phyloP scores from a whole-genome alignment of 92 coral and sea anemone genomes.

The Zoanthus gigantus region DNA sequence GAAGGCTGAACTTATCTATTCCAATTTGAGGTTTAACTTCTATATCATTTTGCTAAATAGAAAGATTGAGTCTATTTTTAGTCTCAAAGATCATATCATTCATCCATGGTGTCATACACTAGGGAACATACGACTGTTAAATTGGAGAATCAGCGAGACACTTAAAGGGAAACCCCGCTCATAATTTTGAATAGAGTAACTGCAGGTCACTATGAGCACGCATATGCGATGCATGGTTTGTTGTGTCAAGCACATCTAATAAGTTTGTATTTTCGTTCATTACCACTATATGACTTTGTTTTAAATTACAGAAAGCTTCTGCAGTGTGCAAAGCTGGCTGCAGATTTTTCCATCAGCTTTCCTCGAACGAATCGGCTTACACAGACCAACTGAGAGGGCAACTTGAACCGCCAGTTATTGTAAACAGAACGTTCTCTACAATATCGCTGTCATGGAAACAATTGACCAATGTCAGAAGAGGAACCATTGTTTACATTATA shows the following conservation, averaged over 20 bases:
- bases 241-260: background rate
- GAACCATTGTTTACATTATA: constrained; percentile 32
- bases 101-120: too few relatives aligned
- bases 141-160: too few relatives aligned
- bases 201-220: too few relatives aligned
- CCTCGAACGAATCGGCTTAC: constrained; percentile 21
- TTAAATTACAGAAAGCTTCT: constrained; percentile 16
- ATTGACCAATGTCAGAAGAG: constrained; percentile 3
- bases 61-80: too few relatives aligned
- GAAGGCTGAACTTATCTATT: too few relatives aligned
- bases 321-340: constrained; percentile 12
- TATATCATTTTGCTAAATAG: too few relatives aligned
- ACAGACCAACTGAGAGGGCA: constrained; percentile 2
- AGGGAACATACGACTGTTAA: too few relatives aligned
- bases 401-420: background rate
- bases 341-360: background rate
- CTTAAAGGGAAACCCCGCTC: too few relatives aligned
- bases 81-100: too few relatives aligned
- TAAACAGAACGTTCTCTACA: constrained; percentile 14
- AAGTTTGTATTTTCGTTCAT: background rate
- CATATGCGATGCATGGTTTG: too few relatives aligned
- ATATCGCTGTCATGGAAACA: constrained; percentile 40
- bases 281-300: background rate
- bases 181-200: too few relatives aligned
- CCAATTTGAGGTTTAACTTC: too few relatives aligned